phyloP scores from a whole-genome alignment of 2,888 invertebrate species.

The Diploptera punctata region DNA sequence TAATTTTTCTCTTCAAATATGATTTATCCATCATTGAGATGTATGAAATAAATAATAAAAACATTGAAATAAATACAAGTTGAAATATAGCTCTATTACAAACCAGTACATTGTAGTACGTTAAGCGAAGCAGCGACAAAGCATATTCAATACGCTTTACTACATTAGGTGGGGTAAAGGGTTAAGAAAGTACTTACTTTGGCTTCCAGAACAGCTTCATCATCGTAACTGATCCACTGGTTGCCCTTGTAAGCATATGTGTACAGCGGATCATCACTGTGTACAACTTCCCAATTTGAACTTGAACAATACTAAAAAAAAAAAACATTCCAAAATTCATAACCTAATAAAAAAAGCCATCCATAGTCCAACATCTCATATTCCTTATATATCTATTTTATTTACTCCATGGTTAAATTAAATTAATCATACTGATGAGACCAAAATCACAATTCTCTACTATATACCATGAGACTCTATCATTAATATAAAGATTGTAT shows the following conservation, averaged over 20 bases:
- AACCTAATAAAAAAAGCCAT: neutral
- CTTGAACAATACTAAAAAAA: neutral
- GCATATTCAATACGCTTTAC: too few species aligned
- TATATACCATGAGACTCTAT: neutral
- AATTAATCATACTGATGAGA: neutral
- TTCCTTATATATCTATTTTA: neutral
- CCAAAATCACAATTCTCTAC: neutral
- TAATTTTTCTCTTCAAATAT: too few species aligned
- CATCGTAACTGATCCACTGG: neutral
- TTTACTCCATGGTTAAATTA: neutral
- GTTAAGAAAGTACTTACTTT: too few species aligned
- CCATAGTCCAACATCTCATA: neutral
- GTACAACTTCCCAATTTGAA: neutral
- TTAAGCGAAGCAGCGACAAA: too few species aligned
- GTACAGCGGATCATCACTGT: neutral
- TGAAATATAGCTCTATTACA: too few species aligned
- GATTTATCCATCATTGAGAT: too few species aligned
- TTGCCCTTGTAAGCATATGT: neutral
- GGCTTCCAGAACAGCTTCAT: neutral
- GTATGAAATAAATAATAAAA: too few species aligned
- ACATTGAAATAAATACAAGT: too few species aligned
- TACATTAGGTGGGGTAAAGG: too few species aligned
- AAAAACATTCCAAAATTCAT: neutral
- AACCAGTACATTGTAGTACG: too few species aligned
- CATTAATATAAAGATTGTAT: neutral